phyloP scores from a whole-genome alignment of 2,888 invertebrate species.

The Hyles lineata region DNA sequence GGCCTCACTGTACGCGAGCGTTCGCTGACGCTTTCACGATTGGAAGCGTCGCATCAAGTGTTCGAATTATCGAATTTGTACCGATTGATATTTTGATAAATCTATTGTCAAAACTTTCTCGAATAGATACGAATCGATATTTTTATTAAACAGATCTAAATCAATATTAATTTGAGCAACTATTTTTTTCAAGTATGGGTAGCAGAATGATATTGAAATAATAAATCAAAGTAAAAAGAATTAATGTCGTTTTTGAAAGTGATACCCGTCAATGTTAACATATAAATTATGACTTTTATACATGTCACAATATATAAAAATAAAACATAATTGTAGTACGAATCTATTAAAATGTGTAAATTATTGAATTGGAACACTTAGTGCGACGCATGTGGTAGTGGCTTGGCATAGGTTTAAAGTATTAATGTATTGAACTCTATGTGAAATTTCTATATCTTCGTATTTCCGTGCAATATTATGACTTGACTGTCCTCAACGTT shows the following conservation, averaged over 20 bases:
- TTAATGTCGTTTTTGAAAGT: too few relatives aligned
- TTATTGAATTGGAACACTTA: neutral
- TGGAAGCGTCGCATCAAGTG: conserved; percentile 12
- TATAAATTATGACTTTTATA: too few relatives aligned
- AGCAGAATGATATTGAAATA: too few relatives aligned
- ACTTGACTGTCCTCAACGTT: conserved; percentile 30
- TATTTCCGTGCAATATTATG: conserved; percentile 28
- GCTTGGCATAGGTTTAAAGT: conserved; percentile 19
- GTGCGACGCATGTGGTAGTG: conserved; percentile 11
- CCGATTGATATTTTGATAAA: neutral
- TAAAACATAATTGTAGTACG: too few relatives aligned
- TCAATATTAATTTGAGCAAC: too few relatives aligned
- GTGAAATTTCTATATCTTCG: conserved; percentile 24
- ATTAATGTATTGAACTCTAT: conserved; percentile 15
- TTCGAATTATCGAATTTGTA: neutral
- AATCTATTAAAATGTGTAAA: neutral
- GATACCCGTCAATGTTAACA: too few relatives aligned
- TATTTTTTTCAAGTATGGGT: too few relatives aligned
- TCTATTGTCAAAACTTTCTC: neutral
- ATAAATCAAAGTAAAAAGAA: too few relatives aligned
- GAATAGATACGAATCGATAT: too few relatives aligned
- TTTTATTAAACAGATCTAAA: too few relatives aligned
- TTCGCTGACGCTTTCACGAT: conserved; percentile 13
- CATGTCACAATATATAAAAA: too few relatives aligned
- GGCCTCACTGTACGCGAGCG: conserved; percentile 1